These are phyloP conservation scores for Biston betularia DNA, from an alignment of 2,888 invertebrate genomes.

Conservation along the genomic window DNA sequence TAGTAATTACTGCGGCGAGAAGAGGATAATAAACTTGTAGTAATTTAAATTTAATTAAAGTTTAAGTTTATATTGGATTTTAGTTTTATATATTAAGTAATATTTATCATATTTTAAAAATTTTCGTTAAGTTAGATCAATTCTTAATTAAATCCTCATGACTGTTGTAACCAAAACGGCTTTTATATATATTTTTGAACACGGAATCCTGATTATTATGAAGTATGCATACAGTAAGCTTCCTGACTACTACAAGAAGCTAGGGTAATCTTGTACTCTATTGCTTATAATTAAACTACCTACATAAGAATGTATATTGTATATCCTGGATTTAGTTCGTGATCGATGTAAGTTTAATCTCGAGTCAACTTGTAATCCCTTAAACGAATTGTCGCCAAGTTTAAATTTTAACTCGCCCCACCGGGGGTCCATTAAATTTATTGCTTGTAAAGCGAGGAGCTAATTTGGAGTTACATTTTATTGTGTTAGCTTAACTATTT, in stretches of 20 bases:
- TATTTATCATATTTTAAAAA: too few species aligned
- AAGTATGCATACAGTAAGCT: too few species aligned
- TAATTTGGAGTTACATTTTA: constrained; percentile 84
- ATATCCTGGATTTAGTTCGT: constrained; percentile 16
- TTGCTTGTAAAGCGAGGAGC: constrained; percentile 85
- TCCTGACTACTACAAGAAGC: background rate
- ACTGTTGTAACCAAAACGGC: too few species aligned
- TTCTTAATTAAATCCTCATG: too few species aligned
- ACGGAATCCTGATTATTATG: too few species aligned
- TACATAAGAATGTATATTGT: background rate
- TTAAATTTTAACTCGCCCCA: constrained; percentile 73
- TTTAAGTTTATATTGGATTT: too few species aligned
- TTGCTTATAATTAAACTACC: background rate
- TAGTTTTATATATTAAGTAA: too few species aligned
- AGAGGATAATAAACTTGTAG: too few species aligned
- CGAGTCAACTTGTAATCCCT: constrained; percentile 49
- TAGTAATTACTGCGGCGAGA: too few species aligned
- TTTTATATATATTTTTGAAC: too few species aligned
- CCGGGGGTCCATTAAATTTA: constrained; percentile 80
- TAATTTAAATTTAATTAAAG: too few species aligned
- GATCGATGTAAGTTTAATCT: constrained; percentile 51
- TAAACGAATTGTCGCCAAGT: constrained; percentile 77
- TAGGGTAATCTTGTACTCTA: background rate
- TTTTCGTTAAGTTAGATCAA: too few species aligned
- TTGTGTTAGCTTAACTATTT: constrained; percentile 82